Evolutionary conservation across 2,888 invertebrate species (phyloP).

Genomic region (Sisyra nigra): DNA sequence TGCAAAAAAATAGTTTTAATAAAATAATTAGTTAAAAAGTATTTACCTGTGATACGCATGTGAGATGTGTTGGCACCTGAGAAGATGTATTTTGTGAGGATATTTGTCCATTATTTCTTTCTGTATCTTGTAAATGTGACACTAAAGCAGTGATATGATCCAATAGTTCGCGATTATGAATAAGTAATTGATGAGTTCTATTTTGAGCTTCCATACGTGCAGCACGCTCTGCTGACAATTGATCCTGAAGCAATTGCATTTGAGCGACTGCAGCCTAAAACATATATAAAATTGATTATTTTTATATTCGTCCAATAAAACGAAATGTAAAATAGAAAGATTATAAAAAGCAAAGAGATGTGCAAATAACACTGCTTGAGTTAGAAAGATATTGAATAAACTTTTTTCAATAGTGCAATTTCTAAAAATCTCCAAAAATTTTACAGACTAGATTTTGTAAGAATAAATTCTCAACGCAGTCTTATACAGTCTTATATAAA

Average conservation of each 20-base stretch:
- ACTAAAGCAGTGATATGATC: slow-evolving; percentile 90
- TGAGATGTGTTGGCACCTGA: slow-evolving; percentile 30
- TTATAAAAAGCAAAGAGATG: neutral
- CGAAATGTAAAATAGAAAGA: neutral
- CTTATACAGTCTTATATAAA: too few relatives aligned
- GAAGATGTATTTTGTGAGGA: slow-evolving; percentile 18
- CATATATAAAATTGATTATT: slow-evolving; percentile 3
- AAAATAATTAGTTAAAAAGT: neutral
- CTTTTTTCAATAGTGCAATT: too few relatives aligned
- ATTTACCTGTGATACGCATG: slow-evolving; percentile 53
- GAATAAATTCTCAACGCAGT: too few relatives aligned
- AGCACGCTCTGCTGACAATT: slow-evolving; percentile 8
- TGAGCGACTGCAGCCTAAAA: slow-evolving; percentile 25
- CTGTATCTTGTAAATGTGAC: slow-evolving; percentile 73
- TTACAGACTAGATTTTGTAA: too few relatives aligned
- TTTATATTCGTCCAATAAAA: too few relatives aligned
- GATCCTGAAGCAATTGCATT: slow-evolving; percentile 7
- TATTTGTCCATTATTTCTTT: slow-evolving; percentile 39
- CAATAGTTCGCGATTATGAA: slow-evolving; percentile 87
- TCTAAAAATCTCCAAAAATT: too few relatives aligned
- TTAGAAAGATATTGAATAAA: too few relatives aligned
- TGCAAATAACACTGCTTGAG: neutral
- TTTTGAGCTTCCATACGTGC: slow-evolving; percentile 39
- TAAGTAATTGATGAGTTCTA: slow-evolving; percentile 82
- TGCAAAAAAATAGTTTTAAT: too few relatives aligned